Evolutionary conservation across 2,888 invertebrate genomes (phyloP), one percentile per base, ranked within the genome.

Genomic region (Microdon myrmicae): DNA sequence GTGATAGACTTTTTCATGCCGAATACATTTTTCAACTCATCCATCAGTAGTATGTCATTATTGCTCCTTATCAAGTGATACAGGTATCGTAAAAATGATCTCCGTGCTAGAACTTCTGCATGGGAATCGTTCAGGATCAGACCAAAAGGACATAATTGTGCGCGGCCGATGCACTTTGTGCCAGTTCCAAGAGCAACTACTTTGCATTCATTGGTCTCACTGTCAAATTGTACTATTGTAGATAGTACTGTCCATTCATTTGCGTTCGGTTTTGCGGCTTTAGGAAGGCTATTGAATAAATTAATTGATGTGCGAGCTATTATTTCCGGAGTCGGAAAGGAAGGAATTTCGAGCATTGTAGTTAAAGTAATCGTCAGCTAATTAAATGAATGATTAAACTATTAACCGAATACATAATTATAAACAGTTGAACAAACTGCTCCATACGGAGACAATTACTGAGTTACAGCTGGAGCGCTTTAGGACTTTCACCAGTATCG

Each of bases 121-220:
- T 97, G 96, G 25, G 92, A 92, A 77, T 97, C 96, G 75, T 92
- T 92, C 8, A 97, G 72, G 58, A 90, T 82, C 70, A 86, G 85
- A 1, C 94, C 94, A 17, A 75, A 76, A 2, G 81, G 72, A 43
- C 86, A 87, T 81, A 90, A 81, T 75, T 86, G 85, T 2, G 81
- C 79, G 48, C 84, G 82, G 1, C 95, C 94, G 66, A 96, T 84
- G 77, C 96, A 96, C 81, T 95, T 96, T 0, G 96, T 90, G 1
- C 96, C 96, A 2, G 93, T 93, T 2, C 92, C 94, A 44, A 95
- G 76, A n/a, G 94, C 84, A 16, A 94, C 86, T 3, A 94, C 86
- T 73, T 85, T 82, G 8, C 44, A 39, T 23, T 80, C 70, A 4
- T 72, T 69, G 7, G 39, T 51, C 28, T 67, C 75, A 38, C 67